These are phyloP conservation scores for Anhinga anhinga DNA, from an alignment of 2,113 vertebrate species.

Conservation along the genomic window DNA sequence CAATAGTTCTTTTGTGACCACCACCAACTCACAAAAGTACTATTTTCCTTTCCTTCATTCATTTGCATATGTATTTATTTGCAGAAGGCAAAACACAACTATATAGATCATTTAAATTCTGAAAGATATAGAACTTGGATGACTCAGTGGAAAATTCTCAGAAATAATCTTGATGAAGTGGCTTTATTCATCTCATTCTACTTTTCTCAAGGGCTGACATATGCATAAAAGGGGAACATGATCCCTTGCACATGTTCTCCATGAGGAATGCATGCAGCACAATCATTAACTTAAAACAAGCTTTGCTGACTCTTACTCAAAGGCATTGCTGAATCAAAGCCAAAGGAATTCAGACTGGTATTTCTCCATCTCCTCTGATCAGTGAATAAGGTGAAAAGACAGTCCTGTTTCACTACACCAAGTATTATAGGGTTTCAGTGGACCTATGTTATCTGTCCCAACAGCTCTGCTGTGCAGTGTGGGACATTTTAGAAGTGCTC, in stretches of 20 bases:
- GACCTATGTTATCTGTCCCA: background rate
- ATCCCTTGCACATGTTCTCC: constrained; percentile 56
- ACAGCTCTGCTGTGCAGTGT: background rate
- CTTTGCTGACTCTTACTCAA: constrained; percentile 18
- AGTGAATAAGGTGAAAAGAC: background rate
- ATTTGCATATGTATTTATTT: constrained; percentile 20
- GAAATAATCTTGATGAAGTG: constrained; percentile 15
- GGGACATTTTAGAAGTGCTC: background rate
- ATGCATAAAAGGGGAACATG: background rate
- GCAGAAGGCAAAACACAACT: background rate
- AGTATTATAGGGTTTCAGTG: background rate
- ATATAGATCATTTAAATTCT: background rate
- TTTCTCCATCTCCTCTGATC: background rate
- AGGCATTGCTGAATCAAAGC: constrained; percentile 34
- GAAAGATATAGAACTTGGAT: background rate
- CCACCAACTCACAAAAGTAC: background rate
- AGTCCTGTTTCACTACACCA: background rate
- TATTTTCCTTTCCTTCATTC: background rate
- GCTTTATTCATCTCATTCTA: constrained; percentile 35
- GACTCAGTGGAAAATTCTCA: constrained; percentile 24
- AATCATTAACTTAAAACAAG: constrained; percentile 31
- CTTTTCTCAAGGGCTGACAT: constrained; percentile 43
- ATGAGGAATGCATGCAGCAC: background rate
- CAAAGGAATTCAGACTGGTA: constrained; percentile 36
- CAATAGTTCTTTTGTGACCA: constrained; percentile 4